These are phyloP conservation scores for Sylvilagus bachmani DNA, from an alignment of 2,113 vertebrate species.

Conservation along the genomic window DNA sequence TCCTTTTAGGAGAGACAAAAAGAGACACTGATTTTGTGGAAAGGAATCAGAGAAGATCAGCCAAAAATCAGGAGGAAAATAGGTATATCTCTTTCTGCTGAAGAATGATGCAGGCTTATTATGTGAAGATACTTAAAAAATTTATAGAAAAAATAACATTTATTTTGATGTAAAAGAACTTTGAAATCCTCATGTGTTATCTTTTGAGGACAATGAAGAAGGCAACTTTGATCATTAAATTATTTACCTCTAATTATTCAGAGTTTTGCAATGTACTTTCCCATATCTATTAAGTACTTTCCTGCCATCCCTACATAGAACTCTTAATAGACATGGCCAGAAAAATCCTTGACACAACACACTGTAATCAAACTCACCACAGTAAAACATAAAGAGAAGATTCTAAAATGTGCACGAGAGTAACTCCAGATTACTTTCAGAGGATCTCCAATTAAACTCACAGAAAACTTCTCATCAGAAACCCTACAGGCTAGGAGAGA, in stretches of 20 bases:
- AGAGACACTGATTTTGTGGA: neutral
- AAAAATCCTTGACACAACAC: no score
- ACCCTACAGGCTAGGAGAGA: no score
- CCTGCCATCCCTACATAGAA: neutral
- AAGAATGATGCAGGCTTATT: neutral
- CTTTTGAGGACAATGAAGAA: neutral
- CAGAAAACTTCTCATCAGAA: no score
- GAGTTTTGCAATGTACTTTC: neutral
- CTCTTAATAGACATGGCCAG: no score
- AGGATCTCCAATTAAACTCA: no score
- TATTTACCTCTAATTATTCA: neutral
- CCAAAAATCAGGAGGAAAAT: neutral
- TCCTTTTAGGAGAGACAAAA: neutral
- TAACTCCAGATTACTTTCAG: no score
- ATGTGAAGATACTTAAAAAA: no score
- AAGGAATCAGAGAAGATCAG: neutral
- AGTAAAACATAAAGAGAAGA: no score
- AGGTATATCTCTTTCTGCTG: neutral
- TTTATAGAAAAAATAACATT: no score
- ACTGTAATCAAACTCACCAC: no score
- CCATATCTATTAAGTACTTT: neutral
- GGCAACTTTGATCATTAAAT: neutral
- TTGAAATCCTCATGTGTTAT: neutral
- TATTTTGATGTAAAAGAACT: no score
- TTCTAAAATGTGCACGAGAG: no score